Conservation (phyloP, 2,113 vertebrate species). For the Coracopsis vasa region DNA sequence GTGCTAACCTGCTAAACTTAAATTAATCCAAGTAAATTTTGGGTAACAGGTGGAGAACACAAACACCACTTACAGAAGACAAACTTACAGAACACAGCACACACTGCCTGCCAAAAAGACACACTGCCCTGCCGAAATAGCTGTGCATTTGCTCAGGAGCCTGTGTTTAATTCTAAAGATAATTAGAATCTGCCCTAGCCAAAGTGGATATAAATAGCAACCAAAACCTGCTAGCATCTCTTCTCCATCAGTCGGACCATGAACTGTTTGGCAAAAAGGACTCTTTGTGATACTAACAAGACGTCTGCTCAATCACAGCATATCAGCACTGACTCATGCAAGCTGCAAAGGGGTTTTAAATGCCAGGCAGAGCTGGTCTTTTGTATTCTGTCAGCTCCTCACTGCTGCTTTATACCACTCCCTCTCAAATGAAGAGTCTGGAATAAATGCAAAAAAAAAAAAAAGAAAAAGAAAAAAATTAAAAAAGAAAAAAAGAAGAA, state of each 20-base stretch:
- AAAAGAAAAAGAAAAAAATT: neutral
- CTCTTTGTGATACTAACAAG: slow-evolving; percentile 3
- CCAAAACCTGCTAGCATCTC: slow-evolving; percentile 4
- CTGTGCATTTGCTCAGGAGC: neutral
- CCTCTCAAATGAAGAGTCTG: neutral
- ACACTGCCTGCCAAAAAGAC: neutral
- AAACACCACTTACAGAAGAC: neutral
- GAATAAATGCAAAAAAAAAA: neutral
- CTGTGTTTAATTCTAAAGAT: slow-evolving; percentile 4
- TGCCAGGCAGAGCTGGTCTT: slow-evolving; percentile 21
- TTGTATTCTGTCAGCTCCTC: slow-evolving; percentile 41
- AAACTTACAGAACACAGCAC: neutral
- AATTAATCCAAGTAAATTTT: neutral
- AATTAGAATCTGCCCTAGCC: neutral
- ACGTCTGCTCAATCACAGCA: neutral
- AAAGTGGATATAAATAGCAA: slow-evolving; percentile 26
- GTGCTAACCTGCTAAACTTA: neutral
- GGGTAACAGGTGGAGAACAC: neutral
- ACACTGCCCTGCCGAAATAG: neutral
- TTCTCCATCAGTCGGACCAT: neutral
- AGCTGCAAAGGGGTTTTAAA: slow-evolving; percentile 23
- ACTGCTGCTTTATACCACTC: neutral
- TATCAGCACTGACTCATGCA: slow-evolving; percentile 15
- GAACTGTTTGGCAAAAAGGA: slow-evolving; percentile 6
- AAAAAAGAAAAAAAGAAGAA: neutral